These are phyloP conservation scores for Patella ulyssiponensis DNA, from an alignment of 2,888 invertebrate genomes.

Conservation along the genomic window DNA sequence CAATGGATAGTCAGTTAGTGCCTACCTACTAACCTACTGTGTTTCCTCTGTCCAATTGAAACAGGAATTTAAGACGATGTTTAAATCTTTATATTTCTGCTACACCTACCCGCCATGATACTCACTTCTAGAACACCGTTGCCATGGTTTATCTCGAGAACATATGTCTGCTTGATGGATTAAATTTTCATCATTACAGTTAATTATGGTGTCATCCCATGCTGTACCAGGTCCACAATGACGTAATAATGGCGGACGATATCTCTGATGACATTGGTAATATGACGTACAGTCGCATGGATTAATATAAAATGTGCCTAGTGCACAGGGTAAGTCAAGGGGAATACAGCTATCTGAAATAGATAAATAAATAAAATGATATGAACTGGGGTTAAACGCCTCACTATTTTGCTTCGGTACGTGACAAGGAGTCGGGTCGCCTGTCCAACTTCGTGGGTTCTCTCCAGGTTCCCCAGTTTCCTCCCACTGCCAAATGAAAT, in stretches of 20 bases:
- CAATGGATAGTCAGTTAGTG: too few species aligned
- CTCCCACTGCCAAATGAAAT: too few species aligned
- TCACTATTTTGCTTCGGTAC: too few species aligned
- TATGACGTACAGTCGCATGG: not conserved
- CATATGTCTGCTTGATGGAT: not conserved
- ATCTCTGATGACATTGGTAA: not conserved
- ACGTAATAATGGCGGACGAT: not conserved
- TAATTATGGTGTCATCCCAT: not conserved
- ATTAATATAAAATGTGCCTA: not conserved
- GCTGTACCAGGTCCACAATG: slow-evolving; percentile 1
- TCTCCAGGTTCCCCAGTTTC: too few species aligned
- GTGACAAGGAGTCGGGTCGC: too few species aligned
- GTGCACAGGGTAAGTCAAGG: not conserved
- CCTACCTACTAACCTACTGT: too few species aligned
- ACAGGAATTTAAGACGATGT: too few species aligned
- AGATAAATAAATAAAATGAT: not conserved
- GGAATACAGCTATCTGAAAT: not conserved
- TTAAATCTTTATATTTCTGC: too few species aligned
- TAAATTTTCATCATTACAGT: not conserved
- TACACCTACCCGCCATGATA: not conserved
- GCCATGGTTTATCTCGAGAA: not conserved
- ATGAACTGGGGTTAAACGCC: too few species aligned
- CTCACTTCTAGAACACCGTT: not conserved
- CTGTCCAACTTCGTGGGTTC: too few species aligned
- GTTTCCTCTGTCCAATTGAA: too few species aligned